Percentiles rank a stretch among this genome's conserved stretches.
phyloP scores from a whole-genome alignment of 2,888 invertebrate species.

The Hypselothyrea guttata region DNA sequence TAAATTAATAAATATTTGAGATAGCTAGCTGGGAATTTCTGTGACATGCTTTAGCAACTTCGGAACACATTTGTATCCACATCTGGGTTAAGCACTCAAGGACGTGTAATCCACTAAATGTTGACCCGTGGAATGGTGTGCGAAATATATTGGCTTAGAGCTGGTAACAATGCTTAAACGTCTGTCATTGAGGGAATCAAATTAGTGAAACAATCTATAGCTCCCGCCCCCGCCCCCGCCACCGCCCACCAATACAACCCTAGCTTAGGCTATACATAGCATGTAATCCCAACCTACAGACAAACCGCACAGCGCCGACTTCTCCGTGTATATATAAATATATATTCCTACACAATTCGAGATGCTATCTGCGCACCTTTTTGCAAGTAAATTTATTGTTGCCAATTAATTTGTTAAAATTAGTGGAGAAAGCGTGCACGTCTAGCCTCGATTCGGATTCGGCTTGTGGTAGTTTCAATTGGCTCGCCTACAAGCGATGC shows the following conservation, averaged over 20 bases:
- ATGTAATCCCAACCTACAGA: too few species aligned
- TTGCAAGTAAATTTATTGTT: slow-evolving; percentile 77
- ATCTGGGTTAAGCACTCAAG: too few species aligned
- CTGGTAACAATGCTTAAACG: slow-evolving; percentile 56
- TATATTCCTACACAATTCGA: slow-evolving; percentile 18
- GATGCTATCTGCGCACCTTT: slow-evolving; percentile 73
- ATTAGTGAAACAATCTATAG: slow-evolving; percentile 73
- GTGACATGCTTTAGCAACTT: too few species aligned
- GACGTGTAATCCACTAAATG: too few species aligned
- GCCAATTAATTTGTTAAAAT: slow-evolving; percentile 81
- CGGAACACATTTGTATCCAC: too few species aligned
- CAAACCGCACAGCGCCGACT: too few species aligned
- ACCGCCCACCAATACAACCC: not conserved
- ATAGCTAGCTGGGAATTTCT: too few species aligned
- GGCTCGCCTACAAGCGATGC: slow-evolving; percentile 24
- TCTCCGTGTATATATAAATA: too few species aligned
- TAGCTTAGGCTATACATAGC: not conserved
- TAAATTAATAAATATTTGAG: too few species aligned
- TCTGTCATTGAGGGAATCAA: slow-evolving; percentile 71
- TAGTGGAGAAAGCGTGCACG: slow-evolving; percentile 64
- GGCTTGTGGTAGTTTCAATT: slow-evolving; percentile 71
- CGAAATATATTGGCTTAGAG: slow-evolving; percentile 47
- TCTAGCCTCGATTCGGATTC: slow-evolving; percentile 12
- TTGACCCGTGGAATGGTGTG: slow-evolving; percentile 29
- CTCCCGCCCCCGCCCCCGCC: slow-evolving; percentile 3